Percentiles rank a stretch among this genome's conserved stretches.
phyloP scores from a whole-genome alignment of 2,113 vertebrate genomes.

The Oncorhynchus mykiss region DNA sequence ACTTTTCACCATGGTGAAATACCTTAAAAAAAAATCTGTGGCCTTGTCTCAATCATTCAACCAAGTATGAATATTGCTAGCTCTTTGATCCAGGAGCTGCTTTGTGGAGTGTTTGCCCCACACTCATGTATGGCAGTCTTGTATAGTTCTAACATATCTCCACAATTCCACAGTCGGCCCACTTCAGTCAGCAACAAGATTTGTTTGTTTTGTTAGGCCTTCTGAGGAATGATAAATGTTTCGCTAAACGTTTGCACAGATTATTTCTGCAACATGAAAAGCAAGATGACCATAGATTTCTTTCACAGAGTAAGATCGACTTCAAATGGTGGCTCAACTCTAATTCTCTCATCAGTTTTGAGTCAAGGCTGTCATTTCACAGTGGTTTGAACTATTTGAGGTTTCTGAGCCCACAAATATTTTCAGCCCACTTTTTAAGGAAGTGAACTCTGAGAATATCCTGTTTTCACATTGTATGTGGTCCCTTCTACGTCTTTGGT shows the following conservation, averaged over 20 bases:
- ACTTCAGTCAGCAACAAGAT: constrained; percentile 1
- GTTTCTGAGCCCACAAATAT: constrained; percentile 61
- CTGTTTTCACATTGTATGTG: constrained; percentile 13
- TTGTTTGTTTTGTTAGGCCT: constrained; percentile 24
- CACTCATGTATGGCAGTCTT: constrained; percentile 9
- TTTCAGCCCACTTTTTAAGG: constrained; percentile 49
- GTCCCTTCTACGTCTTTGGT: neutral
- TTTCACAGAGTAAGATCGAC: constrained; percentile 17
- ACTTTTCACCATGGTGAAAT: constrained; percentile 9
- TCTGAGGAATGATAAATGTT: constrained; percentile 28
- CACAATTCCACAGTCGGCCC: neutral
- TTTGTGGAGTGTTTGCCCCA: constrained; percentile 20
- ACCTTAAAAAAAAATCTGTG: neutral
- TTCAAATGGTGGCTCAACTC: constrained; percentile 25
- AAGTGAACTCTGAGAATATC: constrained; percentile 57
- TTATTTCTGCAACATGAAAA: constrained; percentile 26
- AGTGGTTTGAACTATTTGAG: constrained; percentile 37
- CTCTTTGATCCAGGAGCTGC: constrained; percentile 28
- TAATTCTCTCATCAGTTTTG: constrained; percentile 29
- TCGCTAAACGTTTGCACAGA: constrained; percentile 13
- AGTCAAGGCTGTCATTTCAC: constrained; percentile 35
- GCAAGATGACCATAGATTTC: constrained; percentile 13
- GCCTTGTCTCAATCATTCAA: constrained; percentile 33
- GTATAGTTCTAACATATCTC: constrained; percentile 14
- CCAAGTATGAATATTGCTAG: constrained; percentile 23